These are phyloP conservation scores for Mobula birostris DNA, from an alignment of 2,113 vertebrate species.

Conservation along the genomic window DNA sequence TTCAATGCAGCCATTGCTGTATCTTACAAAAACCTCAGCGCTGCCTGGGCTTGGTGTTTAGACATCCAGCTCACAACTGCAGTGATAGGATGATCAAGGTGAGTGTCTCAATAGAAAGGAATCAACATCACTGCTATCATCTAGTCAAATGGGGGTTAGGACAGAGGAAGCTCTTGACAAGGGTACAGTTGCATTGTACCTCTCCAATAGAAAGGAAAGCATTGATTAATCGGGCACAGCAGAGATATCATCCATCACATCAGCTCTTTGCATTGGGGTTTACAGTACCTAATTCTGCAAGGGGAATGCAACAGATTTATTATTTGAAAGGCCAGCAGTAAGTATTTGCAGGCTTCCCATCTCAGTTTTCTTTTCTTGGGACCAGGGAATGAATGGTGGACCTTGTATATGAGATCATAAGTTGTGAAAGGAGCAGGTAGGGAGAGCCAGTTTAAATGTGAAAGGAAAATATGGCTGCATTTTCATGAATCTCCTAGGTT, in stretches of 20 bases:
- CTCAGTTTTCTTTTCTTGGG: background rate
- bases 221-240: background rate
- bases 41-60: background rate
- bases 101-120: background rate
- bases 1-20: background rate
- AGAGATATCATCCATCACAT: background rate
- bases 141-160: background rate
- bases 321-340: background rate
- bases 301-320: background rate
- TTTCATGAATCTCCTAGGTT: background rate
- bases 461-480: background rate
- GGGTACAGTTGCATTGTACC: background rate
- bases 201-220: background rate
- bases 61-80: background rate
- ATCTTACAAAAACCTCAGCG: background rate
- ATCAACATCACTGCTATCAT: background rate
- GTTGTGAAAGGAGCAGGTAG: background rate
- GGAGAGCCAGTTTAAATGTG: background rate
- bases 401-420: background rate
- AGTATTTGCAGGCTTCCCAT: background rate
- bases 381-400: background rate
- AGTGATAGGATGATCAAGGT: background rate
- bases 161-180: background rate
- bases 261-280: background rate
- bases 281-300: background rate